Base-by-base conservation (phyloP, 2,888 invertebrate species). In the Sphaeridia pumilis region DNA sequence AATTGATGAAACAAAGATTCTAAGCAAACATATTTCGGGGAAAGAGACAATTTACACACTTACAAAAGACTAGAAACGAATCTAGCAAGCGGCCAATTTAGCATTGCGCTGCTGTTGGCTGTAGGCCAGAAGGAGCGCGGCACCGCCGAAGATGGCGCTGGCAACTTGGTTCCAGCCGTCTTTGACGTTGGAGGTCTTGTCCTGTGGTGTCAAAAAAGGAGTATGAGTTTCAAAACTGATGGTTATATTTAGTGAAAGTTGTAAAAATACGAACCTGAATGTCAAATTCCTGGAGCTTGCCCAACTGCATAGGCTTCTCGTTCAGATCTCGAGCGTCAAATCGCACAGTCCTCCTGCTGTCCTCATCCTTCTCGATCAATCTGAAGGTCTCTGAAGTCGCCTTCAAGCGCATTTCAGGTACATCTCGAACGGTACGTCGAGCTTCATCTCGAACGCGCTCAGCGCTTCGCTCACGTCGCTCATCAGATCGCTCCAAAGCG, bases 81-180 rank as follows among this genome's bases (percentile, higher is more conserved):
- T 54, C 51, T 57, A 59, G 21, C 57, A 56, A 5, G 56, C 41
- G 14, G 58, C 58, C 43, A 60, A 44, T 46, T 59, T 58, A 2
- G 41, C 24, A 35, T 58, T 57, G 26, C 48, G 41, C 35, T 44
- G 31, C 26, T 42, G 56, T 49, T 59, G 58, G 43, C 22, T 59
- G 58, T 60, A 60, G 54, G 60, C 56, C 34, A 62, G 42, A 22
- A 62, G 53, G 22, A 62, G 60, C 24, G 62, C 62, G 3, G 60
- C 60, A 35, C 60, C 62, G 12, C 62, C 62, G 25, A 60, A 60
- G 14, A 62, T 51, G 12, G 57, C 60, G 45, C 60, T 59, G 28
- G 59, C 56, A 25, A 62, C 38, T 42, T 62, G 62, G 28, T 54
- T 62, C 60, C 60, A 60, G 22, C 50, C 56, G 24, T 28, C 2